Evolutionary conservation across 2,113 vertebrate genomes (phyloP), one percentile per base, ranked within the genome.

Genomic region (Paramisgurnus dabryanus): DNA sequence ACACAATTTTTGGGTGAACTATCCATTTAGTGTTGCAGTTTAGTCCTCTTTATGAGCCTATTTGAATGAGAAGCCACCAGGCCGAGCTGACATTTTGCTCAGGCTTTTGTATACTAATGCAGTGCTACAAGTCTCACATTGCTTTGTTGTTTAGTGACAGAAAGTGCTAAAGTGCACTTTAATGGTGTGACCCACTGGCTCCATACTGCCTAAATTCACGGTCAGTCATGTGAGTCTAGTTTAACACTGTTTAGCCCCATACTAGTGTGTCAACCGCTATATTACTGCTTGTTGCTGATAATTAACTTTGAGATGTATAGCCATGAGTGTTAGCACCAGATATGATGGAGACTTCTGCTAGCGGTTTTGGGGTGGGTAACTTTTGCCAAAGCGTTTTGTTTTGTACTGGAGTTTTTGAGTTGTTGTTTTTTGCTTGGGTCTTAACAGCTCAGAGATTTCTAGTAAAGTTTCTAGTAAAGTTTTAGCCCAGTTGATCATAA

Each of bases 141-240:
- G 61, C 61, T 76, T 15, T 77, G 6, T 67, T 77, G 75, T 77
- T 66, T 2, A 11, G 43, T 66, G 75, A 40, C 75, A 77, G 45
- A 66, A 77, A 77, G 75, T 77, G 63, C 63, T 47, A 66, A 77
- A 77, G 63, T 66, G 74, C 74, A 77, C 61, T 66, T 77, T 77
- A 65, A 66, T 66, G 27, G 61, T 65, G 9, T 53, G 61, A 53
- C 15, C 43, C 39, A 50, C 58, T 39, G 27, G 75, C 75, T 75
- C 4, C 18, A 18, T 10, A 41, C 69, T 72, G 69, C 69, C 40
- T 11, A 7, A 17, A 58, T 5, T 58, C 55, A 58, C 55, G 3
- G 6, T 58, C 50, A n/a, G 43, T 55, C 61, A 66, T 77, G 60
- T 55, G 45, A 77, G 63, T 55, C 63, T 66, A 53, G 53, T 55